Evolutionary conservation across 2,888 invertebrate species (phyloP).

Genomic region (Sinelater perroti): DNA sequence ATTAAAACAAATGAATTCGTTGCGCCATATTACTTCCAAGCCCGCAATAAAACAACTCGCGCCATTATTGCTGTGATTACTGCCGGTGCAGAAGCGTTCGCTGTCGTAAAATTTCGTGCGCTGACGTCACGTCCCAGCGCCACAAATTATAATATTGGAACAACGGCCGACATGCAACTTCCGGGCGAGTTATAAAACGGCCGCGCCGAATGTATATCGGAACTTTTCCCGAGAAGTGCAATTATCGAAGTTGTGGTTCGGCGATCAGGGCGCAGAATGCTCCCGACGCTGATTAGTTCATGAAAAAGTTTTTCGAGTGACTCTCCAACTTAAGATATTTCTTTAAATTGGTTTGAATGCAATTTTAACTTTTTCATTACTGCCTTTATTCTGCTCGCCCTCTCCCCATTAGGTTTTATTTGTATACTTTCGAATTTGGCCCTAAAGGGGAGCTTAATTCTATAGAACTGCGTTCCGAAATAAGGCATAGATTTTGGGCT

Average conservation of each 20-base stretch:
- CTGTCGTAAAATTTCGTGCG: not conserved
- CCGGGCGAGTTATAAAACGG: not conserved
- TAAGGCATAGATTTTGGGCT: no score
- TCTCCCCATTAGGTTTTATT: slow-evolving; percentile 37
- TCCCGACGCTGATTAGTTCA: slow-evolving; percentile 56
- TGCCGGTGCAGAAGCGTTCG: not conserved
- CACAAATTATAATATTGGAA: slow-evolving; percentile 6
- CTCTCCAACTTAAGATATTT: slow-evolving; percentile 53
- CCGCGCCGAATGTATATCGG: slow-evolving; percentile 8
- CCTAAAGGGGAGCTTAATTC: slow-evolving; percentile 19
- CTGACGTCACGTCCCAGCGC: not conserved
- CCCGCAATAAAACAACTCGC: slow-evolving; percentile 4
- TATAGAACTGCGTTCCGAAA: no score
- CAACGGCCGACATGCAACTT: slow-evolving; percentile 14
- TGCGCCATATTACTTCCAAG: slow-evolving; percentile 7
- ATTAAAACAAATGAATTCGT: slow-evolving; percentile 25
- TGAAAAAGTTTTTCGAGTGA: slow-evolving; percentile 54
- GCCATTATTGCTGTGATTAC: not conserved
- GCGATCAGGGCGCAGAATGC: slow-evolving; percentile 50
- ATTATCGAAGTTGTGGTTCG: slow-evolving; percentile 53
- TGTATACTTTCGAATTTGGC: slow-evolving; percentile 21
- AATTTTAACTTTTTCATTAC: slow-evolving; percentile 53
- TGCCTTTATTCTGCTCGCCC: no score
- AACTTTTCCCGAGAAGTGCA: slow-evolving; percentile 47
- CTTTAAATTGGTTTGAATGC: slow-evolving; percentile 51